Conservation (phyloP, 2,113 vertebrate species). For the Caranx melampygus region DNA sequence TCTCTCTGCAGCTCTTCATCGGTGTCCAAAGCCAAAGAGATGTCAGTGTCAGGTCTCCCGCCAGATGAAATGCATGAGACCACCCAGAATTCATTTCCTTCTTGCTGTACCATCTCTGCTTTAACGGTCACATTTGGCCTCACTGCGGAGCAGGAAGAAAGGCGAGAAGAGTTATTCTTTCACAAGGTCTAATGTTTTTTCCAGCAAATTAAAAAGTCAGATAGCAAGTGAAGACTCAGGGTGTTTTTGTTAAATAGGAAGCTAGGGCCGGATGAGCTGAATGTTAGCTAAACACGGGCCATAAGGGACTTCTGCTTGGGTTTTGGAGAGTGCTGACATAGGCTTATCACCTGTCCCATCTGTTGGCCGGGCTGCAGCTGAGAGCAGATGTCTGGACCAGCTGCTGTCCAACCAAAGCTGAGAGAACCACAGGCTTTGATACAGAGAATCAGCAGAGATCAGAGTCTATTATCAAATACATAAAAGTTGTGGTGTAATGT, state of each 20-base stretch:
- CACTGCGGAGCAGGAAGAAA: slow-evolving; percentile 69
- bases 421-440: slow-evolving; percentile 51
- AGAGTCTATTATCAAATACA: slow-evolving; percentile 66
- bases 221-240: slow-evolving; percentile 44
- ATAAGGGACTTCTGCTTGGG: slow-evolving; percentile 60
- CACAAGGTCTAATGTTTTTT: slow-evolving; percentile 60
- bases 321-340: slow-evolving; percentile 63
- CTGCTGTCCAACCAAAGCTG: slow-evolving; percentile 62
- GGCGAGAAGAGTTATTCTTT: slow-evolving; percentile 57
- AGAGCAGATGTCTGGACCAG: slow-evolving; percentile 77
- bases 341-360: slow-evolving; percentile 79
- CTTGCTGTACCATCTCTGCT: slow-evolving; percentile 61
- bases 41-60: slow-evolving; percentile 76
- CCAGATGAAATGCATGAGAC: slow-evolving; percentile 78
- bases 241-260: slow-evolving; percentile 69
- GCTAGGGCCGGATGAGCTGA: slow-evolving; percentile 58
- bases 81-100: slow-evolving; percentile 69
- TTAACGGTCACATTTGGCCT: slow-evolving; percentile 76
- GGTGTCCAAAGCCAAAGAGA: slow-evolving; percentile 69
- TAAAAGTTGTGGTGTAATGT: slow-evolving; percentile 32
- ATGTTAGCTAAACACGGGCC: slow-evolving; percentile 59
- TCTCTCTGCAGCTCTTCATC: slow-evolving; percentile 40
- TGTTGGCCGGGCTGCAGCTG: slow-evolving; percentile 72
- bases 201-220: slow-evolving; percentile 73
- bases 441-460: slow-evolving; percentile 52